Base-by-base conservation (phyloP, 2,888 invertebrate species). In the Brachylomia viminalis region DNA sequence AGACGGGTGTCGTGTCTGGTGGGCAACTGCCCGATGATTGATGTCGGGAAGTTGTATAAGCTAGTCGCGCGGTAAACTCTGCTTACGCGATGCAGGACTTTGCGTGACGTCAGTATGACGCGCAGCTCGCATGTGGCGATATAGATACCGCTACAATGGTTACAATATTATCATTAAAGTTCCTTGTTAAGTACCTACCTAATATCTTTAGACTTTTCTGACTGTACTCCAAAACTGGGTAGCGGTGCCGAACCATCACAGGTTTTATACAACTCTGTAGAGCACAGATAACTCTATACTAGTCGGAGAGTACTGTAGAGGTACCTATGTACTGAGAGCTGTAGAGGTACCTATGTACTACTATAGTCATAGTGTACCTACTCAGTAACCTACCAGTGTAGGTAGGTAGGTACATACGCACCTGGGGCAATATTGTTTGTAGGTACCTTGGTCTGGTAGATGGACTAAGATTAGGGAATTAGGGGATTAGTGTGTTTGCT, bases 201-300 rank as follows among this genome's bases (percentile, higher is more conserved):
- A 64, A 77, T 33, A 23, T 59, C 47, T 72, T 30, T 42, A 38
- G 11, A 65, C 2, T 15, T 65, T 65, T n/a, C n/a, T n/a, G n/a
- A n/a, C n/a, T n/a, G n/a, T n/a, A n/a, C 23, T 49, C 23, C 15
- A n/a, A 33, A 33, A 30, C 65, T 66, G 17, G 30, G 47, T 23
- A 23, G 30, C 47, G 6, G 30, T 30, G n/a, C n/a, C n/a, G 23
- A 30, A 65, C 15, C 13, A 20, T 11, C 15, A 38, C 23, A 33
- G 23, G 23, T 13, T 33, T 33, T 33, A 33, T 61, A 33, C 59
- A 59, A 33, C 7, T 59, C 30, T 59, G 30, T 59, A 33, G 20
- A 10, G 10, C n/a, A n/a, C n/a, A n/a, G n/a, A n/a, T n/a, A n/a
- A n/a, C n/a, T n/a, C n/a, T n/a, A n/a, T n/a, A n/a, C n/a, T n/a